Conservation (phyloP, 2,888 invertebrate species). For the Ferdinandea cuprea region DNA sequence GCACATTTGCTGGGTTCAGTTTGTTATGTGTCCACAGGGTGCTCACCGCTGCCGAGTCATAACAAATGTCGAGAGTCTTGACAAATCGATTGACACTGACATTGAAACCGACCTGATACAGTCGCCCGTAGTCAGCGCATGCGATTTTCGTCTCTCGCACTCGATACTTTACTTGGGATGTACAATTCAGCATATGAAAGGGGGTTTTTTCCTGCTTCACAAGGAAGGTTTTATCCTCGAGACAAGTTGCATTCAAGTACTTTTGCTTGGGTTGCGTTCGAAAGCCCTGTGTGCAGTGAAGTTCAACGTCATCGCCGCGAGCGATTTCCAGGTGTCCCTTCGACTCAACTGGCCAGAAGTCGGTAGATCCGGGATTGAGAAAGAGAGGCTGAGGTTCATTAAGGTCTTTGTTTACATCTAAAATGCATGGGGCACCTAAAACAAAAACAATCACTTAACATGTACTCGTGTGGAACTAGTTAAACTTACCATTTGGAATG, state of each 20-base stretch:
- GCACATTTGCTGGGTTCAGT: constrained; percentile 82
- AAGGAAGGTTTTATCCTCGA: constrained; percentile 76
- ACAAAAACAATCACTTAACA: not conserved
- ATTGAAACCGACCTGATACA: constrained; percentile 82
- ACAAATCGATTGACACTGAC: constrained; percentile 79
- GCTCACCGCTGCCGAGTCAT: constrained; percentile 79
- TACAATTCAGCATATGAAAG: constrained; percentile 77
- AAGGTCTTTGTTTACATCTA: constrained; percentile 78
- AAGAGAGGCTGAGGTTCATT: constrained; percentile 86
- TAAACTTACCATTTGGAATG: constrained; percentile 43
- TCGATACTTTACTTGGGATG: constrained; percentile 73
- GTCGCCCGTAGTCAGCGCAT: constrained; percentile 75
- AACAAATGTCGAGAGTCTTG: constrained; percentile 82
- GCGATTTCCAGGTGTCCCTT: constrained; percentile 78
- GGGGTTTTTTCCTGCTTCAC: constrained; percentile 75
- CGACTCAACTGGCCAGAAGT: constrained; percentile 78
- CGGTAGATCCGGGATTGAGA: constrained; percentile 81
- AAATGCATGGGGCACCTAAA: constrained; percentile 76
- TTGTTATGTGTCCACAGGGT: constrained; percentile 81
- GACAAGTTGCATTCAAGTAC: constrained; percentile 76
- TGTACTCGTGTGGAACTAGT: not conserved
- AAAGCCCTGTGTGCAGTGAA: constrained; percentile 78
- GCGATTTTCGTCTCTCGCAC: constrained; percentile 76
- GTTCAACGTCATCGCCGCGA: constrained; percentile 78
- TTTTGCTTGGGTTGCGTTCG: constrained; percentile 48